These are phyloP conservation scores for Liasis olivaceus DNA, from an alignment of 2,797 vertebrate species.

Conservation along the genomic window DNA sequence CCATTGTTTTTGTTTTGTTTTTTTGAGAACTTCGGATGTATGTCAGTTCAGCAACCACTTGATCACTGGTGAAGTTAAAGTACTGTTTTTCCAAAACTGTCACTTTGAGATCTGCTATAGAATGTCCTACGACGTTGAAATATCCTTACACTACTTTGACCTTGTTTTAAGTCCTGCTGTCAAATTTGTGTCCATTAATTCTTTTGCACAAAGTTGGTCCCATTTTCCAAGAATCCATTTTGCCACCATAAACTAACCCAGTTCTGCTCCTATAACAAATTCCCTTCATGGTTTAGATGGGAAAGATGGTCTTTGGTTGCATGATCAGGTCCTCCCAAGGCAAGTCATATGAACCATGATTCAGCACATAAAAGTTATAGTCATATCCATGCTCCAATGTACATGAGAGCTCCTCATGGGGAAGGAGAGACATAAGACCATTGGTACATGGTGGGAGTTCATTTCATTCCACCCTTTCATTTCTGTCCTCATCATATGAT, in stretches of 20 bases:
- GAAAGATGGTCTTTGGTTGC: background rate
- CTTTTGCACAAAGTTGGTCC: background rate
- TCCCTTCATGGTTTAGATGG: background rate
- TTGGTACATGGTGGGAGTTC: background rate
- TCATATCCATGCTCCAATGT: background rate
- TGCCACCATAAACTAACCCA: background rate
- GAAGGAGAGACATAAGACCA: background rate
- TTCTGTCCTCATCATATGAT: no score
- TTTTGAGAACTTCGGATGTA: no score
- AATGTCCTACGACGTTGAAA: no score
- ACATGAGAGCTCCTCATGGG: background rate
- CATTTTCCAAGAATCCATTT: background rate
- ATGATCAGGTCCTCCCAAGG: background rate
- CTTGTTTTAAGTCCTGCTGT: background rate
- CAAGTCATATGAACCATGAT: background rate
- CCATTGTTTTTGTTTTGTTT: no score
- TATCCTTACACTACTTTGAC: no score
- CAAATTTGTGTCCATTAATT: background rate
- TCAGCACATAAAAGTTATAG: no score
- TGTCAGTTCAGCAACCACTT: no score
- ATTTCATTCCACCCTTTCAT: background rate
- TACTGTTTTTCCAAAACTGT: no score
- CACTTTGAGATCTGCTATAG: no score
- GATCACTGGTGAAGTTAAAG: no score
- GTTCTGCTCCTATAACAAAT: background rate